Percentiles rank a stretch among this genome's conserved stretches.
phyloP scores from a whole-genome alignment of 2,113 vertebrate genomes.

The Bombycilla garrulus region DNA sequence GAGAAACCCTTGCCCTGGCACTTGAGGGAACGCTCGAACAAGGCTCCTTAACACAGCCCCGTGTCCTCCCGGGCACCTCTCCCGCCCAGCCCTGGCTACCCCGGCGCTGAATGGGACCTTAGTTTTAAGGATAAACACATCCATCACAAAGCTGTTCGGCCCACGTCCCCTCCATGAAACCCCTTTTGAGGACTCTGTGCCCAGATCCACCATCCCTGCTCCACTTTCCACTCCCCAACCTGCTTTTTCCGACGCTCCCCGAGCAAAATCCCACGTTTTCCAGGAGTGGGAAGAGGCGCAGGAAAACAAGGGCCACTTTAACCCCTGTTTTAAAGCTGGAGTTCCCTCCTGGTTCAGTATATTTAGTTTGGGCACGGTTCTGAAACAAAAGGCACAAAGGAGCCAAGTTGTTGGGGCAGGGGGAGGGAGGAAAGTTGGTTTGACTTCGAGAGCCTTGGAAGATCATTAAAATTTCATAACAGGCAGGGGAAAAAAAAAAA shows the following conservation, averaged over 20 bases:
- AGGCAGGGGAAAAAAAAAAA: neutral
- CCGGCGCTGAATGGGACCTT: conserved; percentile 22
- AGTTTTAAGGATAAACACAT: conserved; percentile 51
- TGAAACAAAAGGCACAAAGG: conserved; percentile 46
- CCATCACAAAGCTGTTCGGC: conserved; percentile 52
- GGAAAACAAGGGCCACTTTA: conserved; percentile 17
- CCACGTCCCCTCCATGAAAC: conserved; percentile 36
- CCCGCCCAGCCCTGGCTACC: neutral
- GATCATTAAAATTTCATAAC: conserved; percentile 21
- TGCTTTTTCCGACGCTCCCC: neutral
- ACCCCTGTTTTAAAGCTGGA: neutral
- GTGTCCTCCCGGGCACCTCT: neutral
- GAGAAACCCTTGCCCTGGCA: neutral
- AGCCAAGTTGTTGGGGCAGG: conserved; percentile 22
- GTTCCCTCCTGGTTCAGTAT: neutral
- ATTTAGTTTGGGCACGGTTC: conserved; percentile 50
- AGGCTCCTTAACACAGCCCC: neutral
- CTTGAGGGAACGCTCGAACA: neutral
- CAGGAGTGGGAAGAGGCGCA: neutral
- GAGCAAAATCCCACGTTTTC: neutral
- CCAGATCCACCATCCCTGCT: neutral
- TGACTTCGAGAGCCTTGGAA: neutral
- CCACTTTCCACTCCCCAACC: neutral
- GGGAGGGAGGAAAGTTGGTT: conserved; percentile 22
- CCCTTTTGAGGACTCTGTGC: conserved; percentile 2